Evolutionary conservation across 2,888 invertebrate genomes (phyloP).

Genomic region (Caenorhabditis japonica): DNA sequence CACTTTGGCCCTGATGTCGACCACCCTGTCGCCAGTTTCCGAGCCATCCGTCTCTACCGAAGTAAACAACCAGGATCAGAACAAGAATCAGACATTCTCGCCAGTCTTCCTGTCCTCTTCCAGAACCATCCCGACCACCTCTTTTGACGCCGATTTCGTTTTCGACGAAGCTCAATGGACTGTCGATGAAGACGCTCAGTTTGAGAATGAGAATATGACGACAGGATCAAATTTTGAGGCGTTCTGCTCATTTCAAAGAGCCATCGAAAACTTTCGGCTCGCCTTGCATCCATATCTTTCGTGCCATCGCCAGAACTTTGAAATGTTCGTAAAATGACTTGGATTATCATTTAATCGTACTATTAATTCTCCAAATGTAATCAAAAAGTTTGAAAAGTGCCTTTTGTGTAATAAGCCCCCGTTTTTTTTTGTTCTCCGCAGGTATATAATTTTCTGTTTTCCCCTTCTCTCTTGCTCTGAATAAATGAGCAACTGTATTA

Average conservation of each 20-base stretch:
- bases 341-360: neutral
- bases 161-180: conserved; percentile 18
- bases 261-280: conserved; percentile 32
- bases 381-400: conserved; percentile 12
- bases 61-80: neutral
- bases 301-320: conserved; percentile 35
- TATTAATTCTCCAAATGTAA: neutral
- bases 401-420: conserved; percentile 39
- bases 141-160: neutral
- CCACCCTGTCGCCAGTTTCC: conserved; percentile 30
- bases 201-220: conserved; percentile 35
- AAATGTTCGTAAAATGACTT: conserved; percentile 34
- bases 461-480: neutral
- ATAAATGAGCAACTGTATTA: too few relatives aligned
- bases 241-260: conserved; percentile 20
- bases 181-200: conserved; percentile 29
- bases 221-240: neutral
- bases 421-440: conserved; percentile 12
- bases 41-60: conserved; percentile 20
- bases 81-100: conserved; percentile 28
- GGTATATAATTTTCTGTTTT: conserved; percentile 24
- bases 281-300: conserved; percentile 23
- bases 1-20: conserved; percentile 46
- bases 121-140: neutral
- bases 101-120: conserved; percentile 38